A percentile compares a stretch with the other conserved stretches of the same genome.
Conservation (phyloP, 1,140 invertebrate species). For the Bactericera cockerelli region DNA sequence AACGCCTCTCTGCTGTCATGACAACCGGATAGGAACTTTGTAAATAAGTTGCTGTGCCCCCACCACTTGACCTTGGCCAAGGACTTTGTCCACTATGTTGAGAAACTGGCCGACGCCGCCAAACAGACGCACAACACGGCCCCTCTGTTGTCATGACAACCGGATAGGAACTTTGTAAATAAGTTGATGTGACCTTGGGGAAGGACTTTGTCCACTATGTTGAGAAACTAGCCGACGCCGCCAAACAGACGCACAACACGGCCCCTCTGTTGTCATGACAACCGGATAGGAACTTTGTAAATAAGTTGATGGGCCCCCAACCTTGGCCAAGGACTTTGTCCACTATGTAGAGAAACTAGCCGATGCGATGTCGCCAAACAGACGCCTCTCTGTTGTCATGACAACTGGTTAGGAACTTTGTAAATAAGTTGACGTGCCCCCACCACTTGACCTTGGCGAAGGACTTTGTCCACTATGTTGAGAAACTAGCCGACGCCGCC, state of each 20-base stretch:
- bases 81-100: constrained; percentile 33
- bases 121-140: constrained; percentile 26
- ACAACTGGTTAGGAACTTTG: too few relatives aligned
- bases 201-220: constrained; percentile 34
- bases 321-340: constrained; percentile 34
- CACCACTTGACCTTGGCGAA: constrained; percentile 35
- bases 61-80: constrained; percentile 35
- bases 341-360: constrained; percentile 34
- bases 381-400: neutral
- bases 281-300: too few relatives aligned
- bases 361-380: constrained; percentile 29
- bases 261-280: too few relatives aligned
- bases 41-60: too few relatives aligned
- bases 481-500: constrained; percentile 31
- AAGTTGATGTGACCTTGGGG: too few relatives aligned
- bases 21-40: too few relatives aligned
- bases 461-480: constrained; percentile 33
- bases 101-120: constrained; percentile 31
- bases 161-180: too few relatives aligned
- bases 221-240: constrained; percentile 30
- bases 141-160: too few relatives aligned
- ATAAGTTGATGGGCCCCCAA: too few relatives aligned
- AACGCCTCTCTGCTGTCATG: too few relatives aligned
- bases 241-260: constrained; percentile 27
- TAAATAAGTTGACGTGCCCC: too few relatives aligned